A percentile compares a stretch with the other conserved stretches of the same genome.
phyloP scores from a whole-genome alignment of 2,113 vertebrate species.

The Callionymus lyra region DNA sequence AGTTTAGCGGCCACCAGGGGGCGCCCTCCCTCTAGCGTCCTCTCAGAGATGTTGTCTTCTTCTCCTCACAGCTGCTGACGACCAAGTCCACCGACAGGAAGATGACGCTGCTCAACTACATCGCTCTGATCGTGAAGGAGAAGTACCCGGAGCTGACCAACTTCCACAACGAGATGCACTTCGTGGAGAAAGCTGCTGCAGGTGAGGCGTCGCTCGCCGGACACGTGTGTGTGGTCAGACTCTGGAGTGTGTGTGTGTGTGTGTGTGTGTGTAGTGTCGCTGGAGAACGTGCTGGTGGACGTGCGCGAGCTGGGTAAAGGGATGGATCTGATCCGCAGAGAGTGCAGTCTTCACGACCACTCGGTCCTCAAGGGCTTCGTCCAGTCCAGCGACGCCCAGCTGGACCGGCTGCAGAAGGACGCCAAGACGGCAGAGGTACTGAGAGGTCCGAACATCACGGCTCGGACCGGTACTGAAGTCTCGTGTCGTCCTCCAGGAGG shows the following conservation, averaged over 20 bases:
- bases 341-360: conserved; percentile 84
- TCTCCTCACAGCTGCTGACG: conserved; percentile 77
- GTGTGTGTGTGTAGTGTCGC: conserved; percentile 70
- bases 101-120: conserved; percentile 92
- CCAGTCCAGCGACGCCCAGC: conserved; percentile 71
- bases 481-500: conserved; percentile 67
- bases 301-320: conserved; percentile 91
- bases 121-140: conserved; percentile 87
- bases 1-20: too few relatives aligned
- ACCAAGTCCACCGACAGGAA: conserved; percentile 98
- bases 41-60: background rate
- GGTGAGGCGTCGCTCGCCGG: conserved; percentile 53
- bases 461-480: background rate
- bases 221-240: conserved; percentile 69
- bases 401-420: conserved; percentile 88
- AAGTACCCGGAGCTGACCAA: conserved; percentile 84
- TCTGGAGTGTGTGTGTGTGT: conserved; percentile 87
- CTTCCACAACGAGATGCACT: conserved; percentile 91
- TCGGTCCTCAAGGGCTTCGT: conserved; percentile 81
- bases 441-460: too few relatives aligned
- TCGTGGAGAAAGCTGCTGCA: conserved; percentile 92
- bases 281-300: conserved; percentile 91
- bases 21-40: too few relatives aligned
- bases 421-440: conserved; percentile 83
- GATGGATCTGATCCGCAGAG: conserved; percentile 87